These are phyloP conservation scores for Tenualosa thibaudeaui DNA, from an alignment of 2,797 vertebrate genomes.

Conservation along the genomic window DNA sequence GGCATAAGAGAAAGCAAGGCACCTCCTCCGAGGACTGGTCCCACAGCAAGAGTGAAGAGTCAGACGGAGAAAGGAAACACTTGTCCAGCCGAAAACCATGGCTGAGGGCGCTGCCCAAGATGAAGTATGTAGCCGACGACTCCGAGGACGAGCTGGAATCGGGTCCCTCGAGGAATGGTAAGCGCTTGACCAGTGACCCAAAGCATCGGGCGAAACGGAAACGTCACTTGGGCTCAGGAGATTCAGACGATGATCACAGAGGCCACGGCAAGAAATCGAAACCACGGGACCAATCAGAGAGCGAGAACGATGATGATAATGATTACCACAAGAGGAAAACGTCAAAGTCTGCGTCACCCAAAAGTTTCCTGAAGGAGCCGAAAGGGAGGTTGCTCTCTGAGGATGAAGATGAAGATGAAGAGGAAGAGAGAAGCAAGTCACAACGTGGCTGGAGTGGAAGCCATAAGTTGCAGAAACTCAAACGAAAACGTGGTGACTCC, in stretches of 20 bases:
- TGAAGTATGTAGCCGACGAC: slow-evolving; percentile 74
- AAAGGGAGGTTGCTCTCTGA: slow-evolving; percentile 56
- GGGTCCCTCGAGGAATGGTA: slow-evolving; percentile 48
- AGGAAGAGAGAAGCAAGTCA: slow-evolving; percentile 17
- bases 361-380: not conserved
- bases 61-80: slow-evolving; percentile 44
- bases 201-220: slow-evolving; percentile 70
- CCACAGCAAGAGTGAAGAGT: slow-evolving; percentile 53
- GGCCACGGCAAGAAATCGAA: not conserved
- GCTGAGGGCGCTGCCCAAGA: slow-evolving; percentile 72
- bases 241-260: slow-evolving; percentile 64
- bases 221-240: slow-evolving; percentile 69
- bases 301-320: not conserved
- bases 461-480: slow-evolving; percentile 49
- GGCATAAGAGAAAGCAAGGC: slow-evolving; percentile 54
- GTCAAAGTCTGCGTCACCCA: not conserved
- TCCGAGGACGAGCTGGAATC: slow-evolving; percentile 69
- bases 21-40: slow-evolving; percentile 65
- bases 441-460: slow-evolving; percentile 49
- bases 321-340: not conserved
- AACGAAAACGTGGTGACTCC: slow-evolving; percentile 56
- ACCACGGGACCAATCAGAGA: not conserved
- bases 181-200: slow-evolving; percentile 39
- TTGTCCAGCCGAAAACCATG: slow-evolving; percentile 52
- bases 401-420: slow-evolving; percentile 50